Conservation (phyloP, 1,140 invertebrate species). For the Panulirus ornatus region DNA sequence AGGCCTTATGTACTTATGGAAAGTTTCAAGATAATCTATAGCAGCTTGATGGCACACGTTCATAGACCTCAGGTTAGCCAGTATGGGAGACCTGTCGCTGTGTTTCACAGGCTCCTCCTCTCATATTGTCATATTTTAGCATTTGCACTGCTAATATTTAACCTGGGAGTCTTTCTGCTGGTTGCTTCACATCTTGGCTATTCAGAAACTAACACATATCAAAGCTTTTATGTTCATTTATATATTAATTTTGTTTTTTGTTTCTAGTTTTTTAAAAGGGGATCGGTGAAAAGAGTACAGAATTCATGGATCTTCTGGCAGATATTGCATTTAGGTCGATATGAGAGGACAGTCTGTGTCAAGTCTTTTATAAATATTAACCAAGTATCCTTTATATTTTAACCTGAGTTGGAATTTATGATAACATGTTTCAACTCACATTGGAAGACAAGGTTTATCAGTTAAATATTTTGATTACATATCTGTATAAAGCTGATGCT, state of each 20-base stretch:
- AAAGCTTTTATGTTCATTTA: constrained; percentile 35
- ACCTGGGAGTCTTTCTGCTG: constrained; percentile 37
- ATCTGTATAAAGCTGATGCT: constrained; percentile 57
- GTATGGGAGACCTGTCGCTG: constrained; percentile 50
- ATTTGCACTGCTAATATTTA: constrained; percentile 24
- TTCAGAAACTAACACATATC: constrained; percentile 58
- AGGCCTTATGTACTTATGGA: constrained; percentile 58
- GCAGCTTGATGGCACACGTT: constrained; percentile 31
- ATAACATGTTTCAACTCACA: constrained; percentile 55
- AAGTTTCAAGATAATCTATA: not conserved
- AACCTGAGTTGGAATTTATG: constrained; percentile 30
- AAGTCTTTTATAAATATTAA: constrained; percentile 46
- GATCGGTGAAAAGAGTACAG: not conserved
- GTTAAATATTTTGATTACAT: constrained; percentile 44
- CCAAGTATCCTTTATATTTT: constrained; percentile 46
- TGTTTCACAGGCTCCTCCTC: constrained; percentile 27
- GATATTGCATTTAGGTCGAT: constrained; percentile 52
- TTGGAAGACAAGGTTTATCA: constrained; percentile 49
- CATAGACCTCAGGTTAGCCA: constrained; percentile 50
- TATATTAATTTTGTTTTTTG: not conserved
- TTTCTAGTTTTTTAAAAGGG: not conserved
- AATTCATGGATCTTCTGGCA: constrained; percentile 35
- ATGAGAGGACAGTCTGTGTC: constrained; percentile 55
- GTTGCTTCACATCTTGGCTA: constrained; percentile 7
- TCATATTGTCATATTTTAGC: constrained; percentile 42